phyloP scores from a whole-genome alignment of 2,797 vertebrate species.

The Molothrus ater region DNA sequence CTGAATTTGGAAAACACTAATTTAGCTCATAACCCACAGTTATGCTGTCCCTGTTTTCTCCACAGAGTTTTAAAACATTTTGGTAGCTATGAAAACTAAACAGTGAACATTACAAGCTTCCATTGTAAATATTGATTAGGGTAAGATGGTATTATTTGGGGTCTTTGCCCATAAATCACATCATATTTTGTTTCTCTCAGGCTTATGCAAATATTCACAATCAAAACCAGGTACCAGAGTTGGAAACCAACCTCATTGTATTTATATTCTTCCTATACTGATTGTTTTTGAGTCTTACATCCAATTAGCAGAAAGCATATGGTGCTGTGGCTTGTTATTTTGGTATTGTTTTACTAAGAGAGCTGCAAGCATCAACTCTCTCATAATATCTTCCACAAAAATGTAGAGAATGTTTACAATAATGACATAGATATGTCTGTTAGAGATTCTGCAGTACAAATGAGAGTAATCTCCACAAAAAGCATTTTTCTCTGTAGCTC shows the following conservation, averaged over 20 bases:
- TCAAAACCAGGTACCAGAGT: background rate
- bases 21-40: background rate
- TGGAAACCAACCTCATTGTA: background rate
- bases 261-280: background rate
- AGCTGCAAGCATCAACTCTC: background rate
- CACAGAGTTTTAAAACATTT: background rate
- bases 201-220: background rate
- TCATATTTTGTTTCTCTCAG: background rate
- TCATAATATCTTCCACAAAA: background rate
- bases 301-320: background rate
- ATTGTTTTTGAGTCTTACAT: background rate
- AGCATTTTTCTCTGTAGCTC: conserved; percentile 15
- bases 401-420: background rate
- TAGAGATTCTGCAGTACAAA: background rate
- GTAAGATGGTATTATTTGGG: background rate
- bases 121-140: background rate
- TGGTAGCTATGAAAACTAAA: background rate
- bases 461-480: conserved; percentile 8
- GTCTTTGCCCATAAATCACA: background rate
- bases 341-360: background rate
- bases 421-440: background rate
- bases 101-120: background rate
- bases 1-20: background rate
- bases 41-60: background rate
- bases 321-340: background rate